Evolutionary conservation across 2,113 vertebrate species (phyloP).

Genomic region (Megaleporinus macrocephalus): DNA sequence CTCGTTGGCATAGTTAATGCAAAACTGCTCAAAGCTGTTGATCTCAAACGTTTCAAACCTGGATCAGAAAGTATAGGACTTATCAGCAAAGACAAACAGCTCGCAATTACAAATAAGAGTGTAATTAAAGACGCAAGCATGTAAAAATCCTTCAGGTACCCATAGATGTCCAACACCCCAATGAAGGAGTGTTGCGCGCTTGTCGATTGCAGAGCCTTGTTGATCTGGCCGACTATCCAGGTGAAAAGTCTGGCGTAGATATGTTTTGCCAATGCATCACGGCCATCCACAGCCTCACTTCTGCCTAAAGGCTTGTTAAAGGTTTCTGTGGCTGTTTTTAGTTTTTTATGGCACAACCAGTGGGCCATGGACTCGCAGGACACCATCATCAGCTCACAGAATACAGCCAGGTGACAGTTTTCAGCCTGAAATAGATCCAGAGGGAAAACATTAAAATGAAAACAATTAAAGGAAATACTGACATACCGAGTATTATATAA

Average conservation of each 20-base stretch:
- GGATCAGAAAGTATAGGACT: conserved; percentile 53
- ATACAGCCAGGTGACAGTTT: conserved; percentile 84
- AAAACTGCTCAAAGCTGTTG: conserved; percentile 99
- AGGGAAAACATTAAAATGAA: no score
- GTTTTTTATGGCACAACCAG: conserved; percentile 94
- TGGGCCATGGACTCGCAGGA: conserved; percentile 90
- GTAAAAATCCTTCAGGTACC: conserved; percentile 76
- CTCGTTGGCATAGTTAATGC: conserved; percentile 99
- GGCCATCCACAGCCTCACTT: conserved; percentile 84
- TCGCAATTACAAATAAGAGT: no score
- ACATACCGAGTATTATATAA: no score
- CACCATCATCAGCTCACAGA: conserved; percentile 93
- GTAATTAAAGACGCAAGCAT: background rate
- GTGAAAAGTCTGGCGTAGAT: conserved; percentile 92
- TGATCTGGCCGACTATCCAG: conserved; percentile 91
- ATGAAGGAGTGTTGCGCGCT: conserved; percentile 92
- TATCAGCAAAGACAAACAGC: background rate
- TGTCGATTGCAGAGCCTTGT: conserved; percentile 84
- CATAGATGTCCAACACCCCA: conserved; percentile 96
- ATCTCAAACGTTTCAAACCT: conserved; percentile 98
- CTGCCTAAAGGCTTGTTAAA: conserved; percentile 90
- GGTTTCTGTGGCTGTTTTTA: conserved; percentile 89
- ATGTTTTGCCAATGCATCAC: conserved; percentile 93
- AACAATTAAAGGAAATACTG: no score
- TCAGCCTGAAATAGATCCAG: conserved; percentile 78